Percentiles rank a stretch among this genome's conserved stretches.
These are phyloP conservation scores for Andricus quercusramuli DNA, from an alignment of 2,888 invertebrate species.

Conservation along the genomic window DNA sequence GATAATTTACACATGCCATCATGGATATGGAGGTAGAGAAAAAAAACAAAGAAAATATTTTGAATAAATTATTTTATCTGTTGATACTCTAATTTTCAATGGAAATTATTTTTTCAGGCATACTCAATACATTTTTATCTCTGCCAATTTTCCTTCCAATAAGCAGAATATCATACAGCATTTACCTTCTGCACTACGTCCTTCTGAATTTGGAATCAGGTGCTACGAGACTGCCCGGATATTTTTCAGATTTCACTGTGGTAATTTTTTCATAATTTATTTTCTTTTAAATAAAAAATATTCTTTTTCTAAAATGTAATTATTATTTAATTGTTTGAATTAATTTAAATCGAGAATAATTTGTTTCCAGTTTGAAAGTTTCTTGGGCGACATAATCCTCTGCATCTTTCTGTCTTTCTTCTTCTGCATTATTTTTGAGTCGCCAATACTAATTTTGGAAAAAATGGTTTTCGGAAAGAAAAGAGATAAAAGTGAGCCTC, in stretches of 20 bases:
- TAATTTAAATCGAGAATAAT: background rate
- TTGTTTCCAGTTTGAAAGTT: conserved; percentile 41
- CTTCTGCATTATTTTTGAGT: conserved; percentile 49
- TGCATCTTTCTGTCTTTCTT: conserved; percentile 29
- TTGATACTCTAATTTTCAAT: background rate
- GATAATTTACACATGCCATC: conserved; percentile 80
- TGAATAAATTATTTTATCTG: no score
- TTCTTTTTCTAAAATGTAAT: background rate
- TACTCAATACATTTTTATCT: conserved; percentile 55
- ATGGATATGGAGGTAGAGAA: conserved; percentile 77
- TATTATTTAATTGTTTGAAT: background rate
- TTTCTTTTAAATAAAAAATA: background rate
- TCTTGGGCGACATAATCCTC: conserved; percentile 42
- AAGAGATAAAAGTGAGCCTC: background rate
- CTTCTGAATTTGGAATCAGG: conserved; percentile 48
- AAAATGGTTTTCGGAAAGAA: background rate
- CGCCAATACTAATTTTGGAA: conserved; percentile 14
- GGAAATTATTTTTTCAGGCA: conserved; percentile 46
- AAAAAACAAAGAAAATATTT: background rate
- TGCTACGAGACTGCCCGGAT: conserved; percentile 40
- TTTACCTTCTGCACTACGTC: conserved; percentile 56
- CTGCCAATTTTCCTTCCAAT: conserved; percentile 56
- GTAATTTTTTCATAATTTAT: conserved; percentile 39
- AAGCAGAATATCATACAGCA: conserved; percentile 58
- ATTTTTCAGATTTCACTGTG: conserved; percentile 47